phyloP scores from a whole-genome alignment of 1,140 invertebrate genomes.

The Dreissena polymorpha region DNA sequence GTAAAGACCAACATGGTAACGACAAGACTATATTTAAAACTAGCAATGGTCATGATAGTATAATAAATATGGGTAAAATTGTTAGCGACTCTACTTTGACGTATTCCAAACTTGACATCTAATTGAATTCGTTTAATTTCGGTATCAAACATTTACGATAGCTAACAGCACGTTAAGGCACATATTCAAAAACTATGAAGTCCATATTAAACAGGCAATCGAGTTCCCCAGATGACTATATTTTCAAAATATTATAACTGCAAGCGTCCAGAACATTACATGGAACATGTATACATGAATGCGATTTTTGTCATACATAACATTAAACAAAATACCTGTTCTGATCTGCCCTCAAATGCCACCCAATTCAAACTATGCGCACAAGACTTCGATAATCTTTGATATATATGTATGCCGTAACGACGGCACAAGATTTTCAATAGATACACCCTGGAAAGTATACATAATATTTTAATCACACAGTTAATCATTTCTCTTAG shows the following conservation, averaged over 20 bases:
- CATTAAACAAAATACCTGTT: slow-evolving; percentile 33
- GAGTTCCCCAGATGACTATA: background rate
- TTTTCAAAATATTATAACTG: background rate
- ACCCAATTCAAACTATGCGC: slow-evolving; percentile 48
- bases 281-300: background rate
- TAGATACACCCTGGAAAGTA: slow-evolving; percentile 56
- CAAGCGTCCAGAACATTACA: background rate
- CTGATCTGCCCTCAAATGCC: slow-evolving; percentile 30
- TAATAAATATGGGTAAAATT: background rate
- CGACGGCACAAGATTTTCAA: slow-evolving; percentile 64
- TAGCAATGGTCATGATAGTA: background rate
- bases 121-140: background rate
- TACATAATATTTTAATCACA: too few relatives aligned
- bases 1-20: background rate
- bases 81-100: background rate
- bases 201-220: background rate
- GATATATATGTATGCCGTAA: slow-evolving; percentile 63
- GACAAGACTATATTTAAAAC: background rate
- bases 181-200: background rate
- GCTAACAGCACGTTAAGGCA: background rate
- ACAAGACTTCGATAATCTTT: slow-evolving; percentile 30
- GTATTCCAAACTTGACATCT: background rate
- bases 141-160: too few relatives aligned
- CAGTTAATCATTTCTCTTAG: too few relatives aligned
- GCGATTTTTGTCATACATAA: background rate